Percentiles rank a stretch among this genome's conserved stretches.
phyloP scores from a whole-genome alignment of 2,888 invertebrate genomes.

The Morinoia aosen region DNA sequence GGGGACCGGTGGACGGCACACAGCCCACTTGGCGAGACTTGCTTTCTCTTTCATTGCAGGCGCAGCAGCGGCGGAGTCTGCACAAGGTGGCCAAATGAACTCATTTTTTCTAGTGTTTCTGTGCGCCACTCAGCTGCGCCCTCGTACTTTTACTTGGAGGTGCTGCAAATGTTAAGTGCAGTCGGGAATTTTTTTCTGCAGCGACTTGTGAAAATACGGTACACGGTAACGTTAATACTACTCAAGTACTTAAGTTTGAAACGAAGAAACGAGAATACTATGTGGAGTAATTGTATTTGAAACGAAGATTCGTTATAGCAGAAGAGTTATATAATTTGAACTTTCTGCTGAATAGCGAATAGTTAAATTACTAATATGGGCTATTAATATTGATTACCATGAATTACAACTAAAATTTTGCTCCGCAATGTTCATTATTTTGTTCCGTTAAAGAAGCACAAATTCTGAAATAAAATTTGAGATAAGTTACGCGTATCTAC shows the following conservation, averaged over 20 bases:
- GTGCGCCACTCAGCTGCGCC: background rate
- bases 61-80: background rate
- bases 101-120: background rate
- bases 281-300: background rate
- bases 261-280: too few relatives aligned
- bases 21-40: background rate
- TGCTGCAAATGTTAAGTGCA: background rate
- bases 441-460: too few relatives aligned
- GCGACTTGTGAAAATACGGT: background rate
- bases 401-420: too few relatives aligned
- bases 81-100: background rate
- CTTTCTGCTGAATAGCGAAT: too few relatives aligned
- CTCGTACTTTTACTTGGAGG: background rate
- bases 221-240: background rate
- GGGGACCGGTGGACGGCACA: background rate
- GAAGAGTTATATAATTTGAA: too few relatives aligned
- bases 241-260: background rate
- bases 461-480: too few relatives aligned
- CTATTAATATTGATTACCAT: too few relatives aligned
- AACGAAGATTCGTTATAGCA: background rate
- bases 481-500: too few relatives aligned
- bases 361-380: too few relatives aligned
- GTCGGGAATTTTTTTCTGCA: background rate
- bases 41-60: slow-evolving; percentile 6
- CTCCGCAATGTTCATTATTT: too few relatives aligned